Conservation (phyloP, 2,797 vertebrate genomes). For the Chaetodon trifasciatus region DNA sequence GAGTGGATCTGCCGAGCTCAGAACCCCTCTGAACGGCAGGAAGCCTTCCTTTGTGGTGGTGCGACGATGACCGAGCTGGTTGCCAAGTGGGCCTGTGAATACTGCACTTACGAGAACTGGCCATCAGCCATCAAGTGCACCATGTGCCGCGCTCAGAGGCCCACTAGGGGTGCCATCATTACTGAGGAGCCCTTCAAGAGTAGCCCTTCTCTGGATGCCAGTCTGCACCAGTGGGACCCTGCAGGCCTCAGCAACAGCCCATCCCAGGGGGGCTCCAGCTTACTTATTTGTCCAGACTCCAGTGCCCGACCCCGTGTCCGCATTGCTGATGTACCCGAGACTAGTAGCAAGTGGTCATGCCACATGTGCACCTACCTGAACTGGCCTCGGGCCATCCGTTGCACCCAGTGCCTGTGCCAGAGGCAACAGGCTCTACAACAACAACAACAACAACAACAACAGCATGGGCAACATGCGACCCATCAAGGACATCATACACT, state of each 20-base stretch:
- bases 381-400: conserved; percentile 98
- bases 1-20: conserved; percentile 78
- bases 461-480: conserved; percentile 70
- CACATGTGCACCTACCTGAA: conserved; percentile 99
- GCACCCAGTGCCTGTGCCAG: conserved; percentile 98
- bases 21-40: conserved; percentile 78
- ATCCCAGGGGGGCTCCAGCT: conserved; percentile 89
- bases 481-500: conserved; percentile 76
- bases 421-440: conserved; percentile 84
- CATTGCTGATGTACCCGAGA: conserved; percentile 89
- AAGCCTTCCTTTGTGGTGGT: conserved; percentile 70
- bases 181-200: conserved; percentile 98
- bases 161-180: conserved; percentile 94
- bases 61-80: conserved; percentile 97
- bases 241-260: conserved; percentile 85
- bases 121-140: conserved; percentile 99
- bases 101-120: conserved; percentile 99
- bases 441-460: conserved; percentile 75
- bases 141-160: conserved; percentile 98
- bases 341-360: conserved; percentile 97
- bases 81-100: conserved; percentile 99
- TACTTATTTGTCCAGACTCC: conserved; percentile 98
- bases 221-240: conserved; percentile 92
- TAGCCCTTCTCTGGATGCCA: conserved; percentile 90
- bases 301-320: conserved; percentile 96